A percentile compares a stretch with the other conserved stretches of the same genome.
Evolutionary conservation across 2,888 invertebrate genomes (phyloP).

Genomic region (Eupeodes latifasciatus): DNA sequence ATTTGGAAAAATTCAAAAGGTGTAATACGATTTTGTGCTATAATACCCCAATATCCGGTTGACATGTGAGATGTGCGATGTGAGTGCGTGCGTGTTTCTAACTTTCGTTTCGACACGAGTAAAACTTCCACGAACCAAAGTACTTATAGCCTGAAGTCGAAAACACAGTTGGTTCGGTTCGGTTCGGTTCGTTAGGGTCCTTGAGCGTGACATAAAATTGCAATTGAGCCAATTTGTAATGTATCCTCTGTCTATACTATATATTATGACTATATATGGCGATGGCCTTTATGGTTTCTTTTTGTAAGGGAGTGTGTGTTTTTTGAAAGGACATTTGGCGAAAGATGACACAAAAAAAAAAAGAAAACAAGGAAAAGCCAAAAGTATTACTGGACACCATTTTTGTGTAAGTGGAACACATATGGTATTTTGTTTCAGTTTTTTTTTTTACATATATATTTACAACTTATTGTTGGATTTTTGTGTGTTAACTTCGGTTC

Average conservation of each 20-base stretch:
- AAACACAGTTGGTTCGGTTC: constrained; percentile 23
- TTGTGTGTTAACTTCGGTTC: constrained; percentile 74
- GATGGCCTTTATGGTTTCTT: neutral
- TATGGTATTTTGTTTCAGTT: constrained; percentile 42
- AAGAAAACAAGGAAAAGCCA: constrained; percentile 32
- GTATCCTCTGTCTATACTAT: constrained; percentile 45
- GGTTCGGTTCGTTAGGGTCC: constrained; percentile 68
- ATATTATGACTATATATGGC: neutral
- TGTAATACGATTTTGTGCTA: constrained; percentile 73
- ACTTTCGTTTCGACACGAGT: constrained; percentile 52
- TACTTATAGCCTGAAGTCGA: constrained; percentile 52
- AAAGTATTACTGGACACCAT: constrained; percentile 61
- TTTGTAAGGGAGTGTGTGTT: neutral
- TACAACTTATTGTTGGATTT: constrained; percentile 63
- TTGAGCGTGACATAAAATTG: constrained; percentile 82
- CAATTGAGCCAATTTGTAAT: constrained; percentile 84
- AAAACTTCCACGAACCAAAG: constrained; percentile 41
- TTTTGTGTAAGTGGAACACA: constrained; percentile 50
- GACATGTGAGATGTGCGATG: neutral
- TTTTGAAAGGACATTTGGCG: constrained; percentile 54
- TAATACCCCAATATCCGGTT: constrained; percentile 51
- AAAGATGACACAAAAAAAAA: constrained; percentile 29
- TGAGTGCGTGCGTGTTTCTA: constrained; percentile 44
- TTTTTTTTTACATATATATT: neutral
- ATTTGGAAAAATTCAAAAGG: constrained; percentile 49